phyloP scores from a whole-genome alignment of 2,888 invertebrate species.

The Ichneumoninae sp. region DNA sequence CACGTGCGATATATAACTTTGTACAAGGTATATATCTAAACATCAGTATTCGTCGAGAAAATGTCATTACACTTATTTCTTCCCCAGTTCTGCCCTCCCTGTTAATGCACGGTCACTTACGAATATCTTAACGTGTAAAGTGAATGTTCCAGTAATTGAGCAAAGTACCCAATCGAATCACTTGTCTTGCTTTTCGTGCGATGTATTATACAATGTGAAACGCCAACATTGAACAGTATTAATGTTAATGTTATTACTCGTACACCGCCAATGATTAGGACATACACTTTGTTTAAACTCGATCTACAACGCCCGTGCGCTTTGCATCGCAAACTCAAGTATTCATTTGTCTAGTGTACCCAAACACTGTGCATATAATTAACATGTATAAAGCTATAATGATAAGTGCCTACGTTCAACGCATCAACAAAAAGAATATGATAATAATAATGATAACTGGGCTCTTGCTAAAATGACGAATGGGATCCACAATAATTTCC shows the following conservation, averaged over 20 bases:
- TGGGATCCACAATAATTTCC: constrained; percentile 32
- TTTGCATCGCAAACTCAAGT: constrained; percentile 8
- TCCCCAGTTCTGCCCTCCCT: background rate
- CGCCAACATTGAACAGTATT: background rate
- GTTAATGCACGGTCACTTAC: background rate
- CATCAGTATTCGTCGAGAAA: background rate
- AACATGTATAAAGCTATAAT: constrained; percentile 30
- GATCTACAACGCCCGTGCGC: background rate
- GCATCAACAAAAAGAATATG: constrained; percentile 21
- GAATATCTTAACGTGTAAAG: background rate
- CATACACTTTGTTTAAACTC: background rate
- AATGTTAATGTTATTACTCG: background rate
- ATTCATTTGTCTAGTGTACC: constrained; percentile 28
- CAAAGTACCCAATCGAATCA: constrained; percentile 7
- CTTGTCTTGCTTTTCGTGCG: background rate
- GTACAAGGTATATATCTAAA: constrained; percentile 43
- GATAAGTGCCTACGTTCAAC: constrained; percentile 36
- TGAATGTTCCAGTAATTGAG: constrained; percentile 22
- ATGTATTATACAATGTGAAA: background rate
- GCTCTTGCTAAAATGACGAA: background rate
- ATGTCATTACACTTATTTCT: background rate
- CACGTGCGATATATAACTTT: constrained; percentile 38
- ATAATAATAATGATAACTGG: constrained; percentile 6
- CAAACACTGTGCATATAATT: constrained; percentile 28
- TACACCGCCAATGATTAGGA: background rate